Evolutionary conservation across 2,113 vertebrate genomes (phyloP).

Genomic region (Todiramphus chloris): DNA sequence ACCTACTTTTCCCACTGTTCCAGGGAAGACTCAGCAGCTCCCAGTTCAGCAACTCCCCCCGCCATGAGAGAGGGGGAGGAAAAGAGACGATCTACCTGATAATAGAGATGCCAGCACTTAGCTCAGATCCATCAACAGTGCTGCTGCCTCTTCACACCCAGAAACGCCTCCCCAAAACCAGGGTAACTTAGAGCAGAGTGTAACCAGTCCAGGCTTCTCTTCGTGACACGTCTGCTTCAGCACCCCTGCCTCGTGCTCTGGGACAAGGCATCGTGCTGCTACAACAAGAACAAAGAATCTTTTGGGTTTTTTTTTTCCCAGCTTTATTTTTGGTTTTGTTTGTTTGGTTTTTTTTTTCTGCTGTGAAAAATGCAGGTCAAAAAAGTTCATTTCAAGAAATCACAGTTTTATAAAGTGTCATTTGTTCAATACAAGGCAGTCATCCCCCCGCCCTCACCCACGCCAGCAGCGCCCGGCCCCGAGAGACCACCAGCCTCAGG

Average conservation of each 20-base stretch:
- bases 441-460: not conserved
- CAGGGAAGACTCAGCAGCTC: not conserved
- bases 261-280: not conserved
- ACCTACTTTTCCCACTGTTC: fast-evolving
- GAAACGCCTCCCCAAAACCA: not conserved
- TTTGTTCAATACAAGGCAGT: not conserved
- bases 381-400: not conserved
- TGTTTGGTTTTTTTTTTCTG: not conserved
- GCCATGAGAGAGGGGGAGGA: not conserved
- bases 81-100: not conserved
- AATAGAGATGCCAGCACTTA: not conserved
- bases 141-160: not conserved
- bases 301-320: not conserved
- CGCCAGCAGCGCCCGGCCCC: not conserved
- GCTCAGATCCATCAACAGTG: not conserved
- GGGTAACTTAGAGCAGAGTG: fast-evolving
- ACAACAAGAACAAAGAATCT: not conserved
- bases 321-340: not conserved
- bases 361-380: conserved; percentile 46
- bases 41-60: not conserved
- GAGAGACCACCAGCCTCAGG: not conserved
- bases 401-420: conserved; percentile 59
- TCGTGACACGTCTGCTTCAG: not conserved
- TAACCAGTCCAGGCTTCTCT: not conserved
- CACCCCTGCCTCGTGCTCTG: no score